These are phyloP conservation scores for Xiphophorus birchmanni DNA, from an alignment of 2,797 vertebrate species.

Conservation along the genomic window DNA sequence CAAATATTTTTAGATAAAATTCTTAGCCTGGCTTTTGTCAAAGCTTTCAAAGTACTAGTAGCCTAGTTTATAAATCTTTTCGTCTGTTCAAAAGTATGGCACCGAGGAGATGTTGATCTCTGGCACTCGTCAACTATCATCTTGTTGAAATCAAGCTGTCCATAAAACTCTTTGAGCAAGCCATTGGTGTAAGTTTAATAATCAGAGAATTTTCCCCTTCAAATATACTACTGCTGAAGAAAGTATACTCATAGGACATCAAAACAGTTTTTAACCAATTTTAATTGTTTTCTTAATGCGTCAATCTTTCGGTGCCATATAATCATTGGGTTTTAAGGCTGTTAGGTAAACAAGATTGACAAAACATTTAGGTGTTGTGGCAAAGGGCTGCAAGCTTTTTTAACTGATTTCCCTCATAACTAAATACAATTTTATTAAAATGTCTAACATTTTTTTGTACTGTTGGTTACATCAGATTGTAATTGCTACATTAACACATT, in stretches of 20 bases:
- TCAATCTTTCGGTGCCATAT: neutral
- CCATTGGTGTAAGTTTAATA: neutral
- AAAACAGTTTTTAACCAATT: neutral
- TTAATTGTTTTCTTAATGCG: neutral
- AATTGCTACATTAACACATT: slow-evolving; percentile 8
- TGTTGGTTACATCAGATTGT: slow-evolving; percentile 16
- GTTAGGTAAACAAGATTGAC: neutral
- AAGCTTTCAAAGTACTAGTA: neutral
- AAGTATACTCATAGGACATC: neutral
- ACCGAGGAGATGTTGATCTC: neutral
- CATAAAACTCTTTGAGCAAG: neutral
- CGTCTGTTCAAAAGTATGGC: neutral
- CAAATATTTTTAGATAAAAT: neutral
- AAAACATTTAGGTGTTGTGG: neutral
- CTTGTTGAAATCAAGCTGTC: neutral
- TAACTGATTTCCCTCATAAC: neutral
- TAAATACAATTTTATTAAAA: neutral
- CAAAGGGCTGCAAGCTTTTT: neutral
- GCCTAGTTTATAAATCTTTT: neutral
- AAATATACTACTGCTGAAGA: neutral
- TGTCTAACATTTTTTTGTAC: neutral
- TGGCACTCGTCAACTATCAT: neutral
- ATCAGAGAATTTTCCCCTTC: neutral
- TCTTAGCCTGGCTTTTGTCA: neutral
- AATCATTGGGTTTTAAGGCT: neutral